Evolutionary conservation across 1,140 invertebrate genomes (phyloP).

Genomic region (Limonius californicus): DNA sequence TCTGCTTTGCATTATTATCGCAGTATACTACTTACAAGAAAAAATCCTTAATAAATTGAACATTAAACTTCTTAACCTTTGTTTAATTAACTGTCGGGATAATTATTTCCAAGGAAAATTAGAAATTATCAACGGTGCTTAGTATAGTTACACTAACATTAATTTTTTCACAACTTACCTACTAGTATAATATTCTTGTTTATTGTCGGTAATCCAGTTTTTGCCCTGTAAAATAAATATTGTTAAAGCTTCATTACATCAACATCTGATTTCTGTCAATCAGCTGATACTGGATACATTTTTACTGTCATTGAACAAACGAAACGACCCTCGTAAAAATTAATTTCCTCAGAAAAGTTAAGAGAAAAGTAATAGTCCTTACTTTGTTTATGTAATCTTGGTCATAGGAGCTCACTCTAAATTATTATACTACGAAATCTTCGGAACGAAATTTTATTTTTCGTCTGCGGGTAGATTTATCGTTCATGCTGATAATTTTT

Average conservation of each 20-base stretch:
- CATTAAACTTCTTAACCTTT: too few species aligned
- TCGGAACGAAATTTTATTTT: slow-evolving; percentile 34
- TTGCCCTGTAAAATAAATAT: background rate
- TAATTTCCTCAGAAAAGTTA: background rate
- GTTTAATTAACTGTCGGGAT: too few species aligned
- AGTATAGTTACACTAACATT: background rate
- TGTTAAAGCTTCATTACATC: background rate
- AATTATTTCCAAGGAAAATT: too few species aligned
- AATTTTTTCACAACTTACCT: slow-evolving; percentile 2
- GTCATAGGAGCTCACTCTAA: slow-evolving; percentile 19
- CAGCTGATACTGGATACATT: background rate
- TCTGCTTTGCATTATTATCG: too few species aligned
- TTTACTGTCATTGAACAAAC: background rate
- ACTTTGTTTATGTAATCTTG: slow-evolving; percentile 33
- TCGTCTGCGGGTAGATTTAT: slow-evolving; percentile 23
- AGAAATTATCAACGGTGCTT: background rate
- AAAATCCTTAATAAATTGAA: too few species aligned
- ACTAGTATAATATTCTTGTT: background rate
- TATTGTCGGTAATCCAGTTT: background rate
- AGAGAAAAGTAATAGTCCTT: slow-evolving; percentile 12
- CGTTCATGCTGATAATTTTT: background rate
- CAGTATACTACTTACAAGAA: too few species aligned
- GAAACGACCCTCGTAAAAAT: background rate
- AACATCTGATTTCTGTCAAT: slow-evolving; percentile 4
- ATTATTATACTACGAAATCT: slow-evolving; percentile 28